Base-by-base conservation (phyloP, 2,797 vertebrate genomes). In the Aeoliscus strigatus region DNA sequence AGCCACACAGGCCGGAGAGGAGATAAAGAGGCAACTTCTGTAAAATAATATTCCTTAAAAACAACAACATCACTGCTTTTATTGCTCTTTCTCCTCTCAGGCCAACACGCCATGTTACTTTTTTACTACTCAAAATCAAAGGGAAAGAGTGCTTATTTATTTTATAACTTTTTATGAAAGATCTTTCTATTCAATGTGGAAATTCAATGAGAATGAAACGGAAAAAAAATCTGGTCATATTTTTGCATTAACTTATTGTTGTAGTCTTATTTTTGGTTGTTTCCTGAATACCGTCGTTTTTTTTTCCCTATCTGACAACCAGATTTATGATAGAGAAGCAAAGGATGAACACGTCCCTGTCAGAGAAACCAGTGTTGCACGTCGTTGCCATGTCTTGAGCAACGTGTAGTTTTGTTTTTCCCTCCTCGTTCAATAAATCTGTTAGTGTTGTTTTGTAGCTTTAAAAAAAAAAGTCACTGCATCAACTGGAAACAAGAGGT, bases 161-260 rank as follows among this genome's bases (percentile, higher is more conserved):
- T 94, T 95, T 97, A 87, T 94, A 96, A 90, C 91, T 95, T 98
- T 97, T 91, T 93, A 96, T 85, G 81, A 86, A 89, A 90, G 84
- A 90, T 83, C 89, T 93, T 96, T 94, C 86, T 94, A 92, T 91
- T 89, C 86, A 82, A 81, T 36, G 59, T 77, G 58, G 53, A 73
- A 73, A 72, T 71, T 41, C 46, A 23, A 34, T 41, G 61, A 66
- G 56, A 64, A 67, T 44, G 39, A 62, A 70, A 73, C 50, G 30
- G 48, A 57, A 49, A 28, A 42, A 48, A 55, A 54, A 49, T 57
- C 36, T 48, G 60, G 65, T 56, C 51, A 57, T 72, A 50, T 66
- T 76, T 73, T 74, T 60, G 52, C 49, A 61, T 79, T 81, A 66
- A 84, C 77, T 83, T 80, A 79, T 85, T 81, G 62, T 59, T 27